A percentile compares a stretch with the other conserved stretches of the same genome.
These are phyloP conservation scores for Eulithis prunata DNA, from an alignment of 2,888 invertebrate species.

Conservation along the genomic window DNA sequence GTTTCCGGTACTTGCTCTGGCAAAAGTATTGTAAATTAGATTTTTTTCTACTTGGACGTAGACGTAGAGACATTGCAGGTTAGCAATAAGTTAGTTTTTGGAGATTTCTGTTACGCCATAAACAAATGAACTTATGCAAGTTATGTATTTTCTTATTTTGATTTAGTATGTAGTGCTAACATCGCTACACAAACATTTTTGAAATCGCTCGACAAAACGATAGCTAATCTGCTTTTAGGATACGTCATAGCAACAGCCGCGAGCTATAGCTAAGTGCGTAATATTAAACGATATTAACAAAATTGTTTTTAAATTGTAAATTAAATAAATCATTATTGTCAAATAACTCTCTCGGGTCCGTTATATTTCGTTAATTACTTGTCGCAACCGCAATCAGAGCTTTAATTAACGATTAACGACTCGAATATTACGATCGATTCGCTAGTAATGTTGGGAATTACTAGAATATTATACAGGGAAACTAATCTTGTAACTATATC, in stretches of 20 bases:
- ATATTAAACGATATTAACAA: slow-evolving; percentile 6
- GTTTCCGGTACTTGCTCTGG: not conserved
- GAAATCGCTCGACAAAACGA: not conserved
- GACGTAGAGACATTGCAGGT: too few relatives aligned
- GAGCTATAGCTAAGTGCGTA: slow-evolving; percentile 2
- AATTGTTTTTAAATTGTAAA: slow-evolving; percentile 19
- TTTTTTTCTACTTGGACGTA: too few relatives aligned
- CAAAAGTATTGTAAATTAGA: not conserved
- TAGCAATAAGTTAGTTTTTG: too few relatives aligned
- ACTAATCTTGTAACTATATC: too few relatives aligned
- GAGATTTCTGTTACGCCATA: too few relatives aligned
- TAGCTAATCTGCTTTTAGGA: not conserved
- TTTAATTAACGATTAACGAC: slow-evolving; percentile 40
- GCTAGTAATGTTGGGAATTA: slow-evolving; percentile 4
- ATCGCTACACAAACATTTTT: too few relatives aligned
- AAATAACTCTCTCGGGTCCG: slow-evolving; percentile 27
- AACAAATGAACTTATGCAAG: too few relatives aligned
- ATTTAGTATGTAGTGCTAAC: too few relatives aligned
- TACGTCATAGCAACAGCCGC: not conserved
- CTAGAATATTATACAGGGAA: not conserved
- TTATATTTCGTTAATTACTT: slow-evolving; percentile 35
- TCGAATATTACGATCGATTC: slow-evolving; percentile 31
- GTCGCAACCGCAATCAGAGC: slow-evolving; percentile 41
- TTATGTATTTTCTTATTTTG: too few relatives aligned
- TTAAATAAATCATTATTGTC: slow-evolving; percentile 25